These are phyloP conservation scores for Aphidius ervi DNA, from an alignment of 1,140 invertebrate genomes.

Conservation along the genomic window DNA sequence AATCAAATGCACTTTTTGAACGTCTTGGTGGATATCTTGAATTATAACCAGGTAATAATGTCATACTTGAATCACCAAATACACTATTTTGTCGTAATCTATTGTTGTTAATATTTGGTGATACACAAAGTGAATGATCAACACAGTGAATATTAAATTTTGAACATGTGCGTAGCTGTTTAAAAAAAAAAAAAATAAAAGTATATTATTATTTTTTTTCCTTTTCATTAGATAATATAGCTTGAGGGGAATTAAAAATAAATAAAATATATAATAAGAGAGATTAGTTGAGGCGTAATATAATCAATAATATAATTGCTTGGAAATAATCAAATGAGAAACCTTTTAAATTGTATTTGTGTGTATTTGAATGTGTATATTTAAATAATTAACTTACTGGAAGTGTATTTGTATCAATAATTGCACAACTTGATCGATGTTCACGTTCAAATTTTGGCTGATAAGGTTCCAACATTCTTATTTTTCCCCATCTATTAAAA, in stretches of 20 bases:
- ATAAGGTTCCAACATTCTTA: constrained; percentile 79
- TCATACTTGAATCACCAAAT: constrained; percentile 70
- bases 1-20: constrained; percentile 76
- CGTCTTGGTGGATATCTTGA: constrained; percentile 57
- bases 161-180: constrained; percentile 62
- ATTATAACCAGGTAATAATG: constrained; percentile 49
- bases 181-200: no score
- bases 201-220: no score
- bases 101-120: constrained; percentile 30
- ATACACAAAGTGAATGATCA: constrained; percentile 53
- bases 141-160: constrained; percentile 65
- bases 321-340: no score
- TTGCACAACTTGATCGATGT: constrained; percentile 66
- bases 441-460: constrained; percentile 76
- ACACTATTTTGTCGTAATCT: constrained; percentile 74
- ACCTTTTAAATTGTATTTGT: no score
- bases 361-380: constrained; percentile 8
- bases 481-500: constrained; percentile 84
- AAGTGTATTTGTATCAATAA: constrained; percentile 54
- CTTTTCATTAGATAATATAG: no score
- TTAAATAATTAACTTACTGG: constrained; percentile 33
- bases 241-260: no score
- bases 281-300: no score
- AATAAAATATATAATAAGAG: no score
- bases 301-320: no score